Conservation (phyloP, 2,113 vertebrate species). For the Cygnus buccinator region DNA sequence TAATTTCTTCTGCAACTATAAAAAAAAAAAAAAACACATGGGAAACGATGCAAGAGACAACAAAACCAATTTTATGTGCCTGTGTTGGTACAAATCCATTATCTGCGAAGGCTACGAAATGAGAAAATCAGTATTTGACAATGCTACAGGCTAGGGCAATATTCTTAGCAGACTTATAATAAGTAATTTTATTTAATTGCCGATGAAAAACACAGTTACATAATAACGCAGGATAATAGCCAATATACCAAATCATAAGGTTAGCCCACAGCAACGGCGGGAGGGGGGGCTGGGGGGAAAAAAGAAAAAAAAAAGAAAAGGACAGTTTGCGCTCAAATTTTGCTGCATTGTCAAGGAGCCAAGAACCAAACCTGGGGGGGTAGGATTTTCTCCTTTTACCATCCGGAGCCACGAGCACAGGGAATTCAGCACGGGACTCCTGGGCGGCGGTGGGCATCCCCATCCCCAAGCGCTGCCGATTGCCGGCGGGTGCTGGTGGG, state of each 20-base stretch:
- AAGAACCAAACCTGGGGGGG: background rate
- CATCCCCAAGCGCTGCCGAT: background rate
- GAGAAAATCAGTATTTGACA: slow-evolving; percentile 29
- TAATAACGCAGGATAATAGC: slow-evolving; percentile 41
- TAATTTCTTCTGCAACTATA: slow-evolving; percentile 43
- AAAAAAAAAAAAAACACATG: background rate
- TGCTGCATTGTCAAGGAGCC: slow-evolving; percentile 71
- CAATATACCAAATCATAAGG: slow-evolving; percentile 26
- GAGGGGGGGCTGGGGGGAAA: too few relatives aligned
- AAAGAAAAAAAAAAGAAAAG: background rate
- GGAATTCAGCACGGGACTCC: background rate
- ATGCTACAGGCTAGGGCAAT: slow-evolving; percentile 60
- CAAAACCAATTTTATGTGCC: background rate
- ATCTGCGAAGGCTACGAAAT: background rate
- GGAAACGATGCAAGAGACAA: slow-evolving; percentile 14
- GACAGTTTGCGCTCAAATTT: slow-evolving; percentile 20
- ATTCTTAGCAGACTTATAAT: background rate
- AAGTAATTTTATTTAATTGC: slow-evolving; percentile 58
- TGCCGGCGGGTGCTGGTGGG: too few relatives aligned
- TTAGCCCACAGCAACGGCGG: background rate
- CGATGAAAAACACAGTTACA: slow-evolving; percentile 18
- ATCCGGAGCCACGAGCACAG: background rate
- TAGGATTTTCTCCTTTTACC: background rate
- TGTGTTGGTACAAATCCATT: background rate
- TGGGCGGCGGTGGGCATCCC: background rate